phyloP scores from a whole-genome alignment of 2,113 vertebrate genomes.

The Trichechus manatus region DNA sequence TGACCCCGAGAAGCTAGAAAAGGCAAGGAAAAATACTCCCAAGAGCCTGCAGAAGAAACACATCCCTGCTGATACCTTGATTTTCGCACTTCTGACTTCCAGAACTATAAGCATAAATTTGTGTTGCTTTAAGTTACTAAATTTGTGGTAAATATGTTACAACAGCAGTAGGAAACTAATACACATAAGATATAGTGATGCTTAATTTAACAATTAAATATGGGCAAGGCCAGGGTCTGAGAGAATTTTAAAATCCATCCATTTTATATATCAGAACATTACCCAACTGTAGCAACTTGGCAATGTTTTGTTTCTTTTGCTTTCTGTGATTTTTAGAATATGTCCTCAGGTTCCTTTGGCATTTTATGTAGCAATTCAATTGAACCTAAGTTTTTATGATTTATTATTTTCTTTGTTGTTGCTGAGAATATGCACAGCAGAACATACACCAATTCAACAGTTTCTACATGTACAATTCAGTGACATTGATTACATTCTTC shows the following conservation, averaged over 20 bases:
- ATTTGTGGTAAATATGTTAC: neutral
- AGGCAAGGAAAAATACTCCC: neutral
- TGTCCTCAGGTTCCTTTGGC: neutral
- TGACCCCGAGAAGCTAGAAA: neutral
- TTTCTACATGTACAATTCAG: no score
- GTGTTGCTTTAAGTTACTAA: neutral
- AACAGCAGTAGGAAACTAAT: neutral
- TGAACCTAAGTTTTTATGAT: slow-evolving; percentile 44
- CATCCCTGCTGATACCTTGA: neutral
- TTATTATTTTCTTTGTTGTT: neutral
- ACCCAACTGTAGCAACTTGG: neutral
- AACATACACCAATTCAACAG: neutral
- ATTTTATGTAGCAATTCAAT: slow-evolving; percentile 32
- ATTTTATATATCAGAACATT: neutral
- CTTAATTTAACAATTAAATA: neutral
- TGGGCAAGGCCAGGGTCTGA: neutral
- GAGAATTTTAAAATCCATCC: neutral
- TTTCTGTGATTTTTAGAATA: slow-evolving; percentile 33
- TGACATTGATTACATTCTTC: no score
- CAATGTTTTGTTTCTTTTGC: neutral
- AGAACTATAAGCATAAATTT: neutral
- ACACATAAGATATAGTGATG: neutral
- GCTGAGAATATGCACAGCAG: neutral
- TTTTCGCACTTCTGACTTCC: neutral
- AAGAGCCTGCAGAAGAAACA: neutral